Evolutionary conservation across 2,113 vertebrate species (phyloP).

Genomic region (Mus pahari): DNA sequence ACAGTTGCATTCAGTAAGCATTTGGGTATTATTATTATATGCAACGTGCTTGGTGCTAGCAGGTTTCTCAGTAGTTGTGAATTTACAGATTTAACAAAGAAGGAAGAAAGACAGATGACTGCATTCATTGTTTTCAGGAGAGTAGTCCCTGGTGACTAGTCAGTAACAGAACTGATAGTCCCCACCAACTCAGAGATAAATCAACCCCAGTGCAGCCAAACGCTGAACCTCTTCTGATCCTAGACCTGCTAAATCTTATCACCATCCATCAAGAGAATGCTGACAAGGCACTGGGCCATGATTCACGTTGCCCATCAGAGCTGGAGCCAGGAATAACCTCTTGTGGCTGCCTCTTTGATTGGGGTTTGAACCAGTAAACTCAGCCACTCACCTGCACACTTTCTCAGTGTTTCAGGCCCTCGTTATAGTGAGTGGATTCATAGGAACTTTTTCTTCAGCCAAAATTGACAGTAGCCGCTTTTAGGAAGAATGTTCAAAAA

Average conservation of each 20-base stretch:
- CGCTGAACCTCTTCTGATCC: not conserved
- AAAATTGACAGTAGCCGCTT: constrained; percentile 69
- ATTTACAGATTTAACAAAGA: constrained; percentile 4
- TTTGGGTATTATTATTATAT: not conserved
- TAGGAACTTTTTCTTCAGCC: constrained; percentile 55
- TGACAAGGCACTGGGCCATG: constrained; percentile 41
- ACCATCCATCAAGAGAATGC: constrained; percentile 54
- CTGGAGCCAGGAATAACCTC: constrained; percentile 2
- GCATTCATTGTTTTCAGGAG: constrained; percentile 31
- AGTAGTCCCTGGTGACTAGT: not conserved
- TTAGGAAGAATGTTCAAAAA: constrained; percentile 67
- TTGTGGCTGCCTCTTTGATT: constrained; percentile 22
- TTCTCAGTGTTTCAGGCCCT: not conserved
- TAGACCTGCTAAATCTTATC: constrained; percentile 10
- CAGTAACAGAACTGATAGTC: constrained; percentile 15
- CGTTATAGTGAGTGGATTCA: constrained; percentile 50
- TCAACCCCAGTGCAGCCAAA: not conserved
- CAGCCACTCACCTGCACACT: constrained; percentile 23
- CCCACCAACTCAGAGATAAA: not conserved
- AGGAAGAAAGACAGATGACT: not conserved
- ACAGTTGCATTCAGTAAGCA: not conserved
- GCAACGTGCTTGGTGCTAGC: not conserved
- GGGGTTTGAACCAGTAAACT: constrained; percentile 55
- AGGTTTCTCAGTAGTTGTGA: constrained; percentile 13
- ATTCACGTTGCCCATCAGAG: constrained; percentile 32